phyloP scores from a whole-genome alignment of 2,888 invertebrate species.

The Onchidella celtica region DNA sequence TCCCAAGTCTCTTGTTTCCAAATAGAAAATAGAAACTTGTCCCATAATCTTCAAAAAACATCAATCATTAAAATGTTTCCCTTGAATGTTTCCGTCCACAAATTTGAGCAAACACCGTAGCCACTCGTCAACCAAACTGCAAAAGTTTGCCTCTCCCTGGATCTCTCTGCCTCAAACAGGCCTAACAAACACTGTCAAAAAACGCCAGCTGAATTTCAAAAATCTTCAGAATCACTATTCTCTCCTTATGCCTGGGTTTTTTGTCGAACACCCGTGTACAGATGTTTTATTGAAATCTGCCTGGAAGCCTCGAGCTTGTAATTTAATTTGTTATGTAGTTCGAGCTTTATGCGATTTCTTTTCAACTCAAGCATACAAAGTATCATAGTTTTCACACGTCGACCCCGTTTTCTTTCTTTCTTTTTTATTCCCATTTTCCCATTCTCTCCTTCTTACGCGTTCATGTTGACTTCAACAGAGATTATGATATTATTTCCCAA shows the following conservation, averaged over 20 bases:
- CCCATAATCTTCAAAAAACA: too few relatives aligned
- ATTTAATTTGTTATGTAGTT: conserved; percentile 9
- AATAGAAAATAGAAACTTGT: too few relatives aligned
- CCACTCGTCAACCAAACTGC: too few relatives aligned
- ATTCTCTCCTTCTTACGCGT: neutral
- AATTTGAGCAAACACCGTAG: neutral
- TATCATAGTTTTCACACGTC: too few relatives aligned
- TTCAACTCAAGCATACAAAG: neutral
- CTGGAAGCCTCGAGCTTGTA: neutral
- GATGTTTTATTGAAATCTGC: conserved; percentile 7
- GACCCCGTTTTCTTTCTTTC: too few relatives aligned
- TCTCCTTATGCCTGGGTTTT: neutral
- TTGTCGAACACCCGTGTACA: neutral
- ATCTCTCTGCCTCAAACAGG: too few relatives aligned
- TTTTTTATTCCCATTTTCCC: too few relatives aligned
- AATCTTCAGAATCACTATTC: neutral
- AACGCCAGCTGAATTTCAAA: neutral
- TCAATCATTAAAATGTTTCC: too few relatives aligned
- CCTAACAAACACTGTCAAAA: neutral
- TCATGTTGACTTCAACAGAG: neutral
- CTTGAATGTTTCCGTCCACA: too few relatives aligned
- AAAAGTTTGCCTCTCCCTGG: too few relatives aligned
- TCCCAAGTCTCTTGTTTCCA: too few relatives aligned
- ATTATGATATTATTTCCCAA: conserved; percentile 5
- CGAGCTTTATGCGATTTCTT: neutral